phyloP scores from a whole-genome alignment of 2,888 invertebrate species.

The Timema podura region DNA sequence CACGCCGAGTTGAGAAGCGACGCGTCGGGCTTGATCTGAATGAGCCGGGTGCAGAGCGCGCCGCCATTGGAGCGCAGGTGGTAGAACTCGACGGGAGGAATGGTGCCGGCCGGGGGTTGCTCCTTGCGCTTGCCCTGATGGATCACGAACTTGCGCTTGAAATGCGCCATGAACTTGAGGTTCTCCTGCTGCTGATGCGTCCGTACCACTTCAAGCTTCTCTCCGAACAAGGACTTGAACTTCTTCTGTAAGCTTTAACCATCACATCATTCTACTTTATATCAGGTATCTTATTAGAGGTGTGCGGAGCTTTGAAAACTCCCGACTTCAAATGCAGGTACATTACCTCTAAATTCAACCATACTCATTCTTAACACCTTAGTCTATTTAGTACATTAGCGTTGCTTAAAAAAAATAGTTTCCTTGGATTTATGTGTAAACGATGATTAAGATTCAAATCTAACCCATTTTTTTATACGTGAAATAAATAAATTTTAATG shows the following conservation, averaged over 20 bases:
- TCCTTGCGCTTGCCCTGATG: constrained; percentile 77
- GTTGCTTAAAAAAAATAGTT: too few relatives aligned
- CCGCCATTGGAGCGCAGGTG: constrained; percentile 96
- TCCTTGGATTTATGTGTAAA: too few relatives aligned
- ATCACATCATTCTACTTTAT: too few relatives aligned
- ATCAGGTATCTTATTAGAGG: too few relatives aligned
- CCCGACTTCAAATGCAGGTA: too few relatives aligned
- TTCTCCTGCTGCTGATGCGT: constrained; percentile 99
- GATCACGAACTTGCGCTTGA: constrained; percentile 90
- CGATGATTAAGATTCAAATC: too few relatives aligned
- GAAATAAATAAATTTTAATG: too few relatives aligned
- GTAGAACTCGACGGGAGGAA: constrained; percentile 78
- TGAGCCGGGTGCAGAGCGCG: constrained; percentile 84
- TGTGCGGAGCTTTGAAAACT: too few relatives aligned
- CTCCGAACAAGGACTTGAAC: constrained; percentile 81
- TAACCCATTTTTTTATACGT: too few relatives aligned
- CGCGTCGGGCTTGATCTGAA: constrained; percentile 87
- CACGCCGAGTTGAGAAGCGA: constrained; percentile 86
- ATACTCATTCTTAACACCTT: too few relatives aligned
- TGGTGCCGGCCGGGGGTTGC: constrained; percentile 40
- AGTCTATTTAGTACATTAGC: too few relatives aligned
- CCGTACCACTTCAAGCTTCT: constrained; percentile 89
- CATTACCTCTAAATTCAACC: too few relatives aligned
- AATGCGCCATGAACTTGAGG: constrained; percentile 96
- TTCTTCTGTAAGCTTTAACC: constrained; percentile 73